Evolutionary conservation across 2,797 vertebrate genomes (phyloP), one percentile per base, ranked within the genome.

Genomic region (Hephaestus fuliginosus): DNA sequence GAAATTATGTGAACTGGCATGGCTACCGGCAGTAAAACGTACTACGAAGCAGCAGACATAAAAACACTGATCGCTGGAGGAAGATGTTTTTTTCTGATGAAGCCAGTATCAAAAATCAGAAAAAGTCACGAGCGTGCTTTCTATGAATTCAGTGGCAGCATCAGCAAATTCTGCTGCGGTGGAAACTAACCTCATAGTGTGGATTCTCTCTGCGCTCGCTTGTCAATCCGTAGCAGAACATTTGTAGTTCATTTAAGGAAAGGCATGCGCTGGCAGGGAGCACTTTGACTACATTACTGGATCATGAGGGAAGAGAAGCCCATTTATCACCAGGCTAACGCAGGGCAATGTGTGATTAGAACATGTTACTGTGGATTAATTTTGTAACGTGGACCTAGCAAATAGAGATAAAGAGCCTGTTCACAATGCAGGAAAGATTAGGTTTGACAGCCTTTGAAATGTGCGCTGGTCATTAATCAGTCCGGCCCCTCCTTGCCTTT

Each of bases 201-300:
- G 73, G 74, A 81, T 41, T 79, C 49, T 53, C 39, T 51, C 44
- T 28, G 20, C 67, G 20, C 62, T 53, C 22, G 7, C 60, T 60
- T 57, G 74, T 82, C 73, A 72, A 70, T 82, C 83, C 81, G 56
- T 70, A 69, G 61, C 69, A 65, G 74, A 88, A 77, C 78, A 78
- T 84, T 89, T 88, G 87, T 73, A 85, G 88, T 90, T 91, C 66
- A 86, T 93, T 92, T 88, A 90, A 88, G 89, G 90, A 87, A 90
- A 90, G 83, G 89, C 81, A 87, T 87, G 83, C 48, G 8, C 78
- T 84, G 83, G 77, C 80, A 78, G 63, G 43, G 46, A 79, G 70
- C 39, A 4, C 60, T 76, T 52, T 10, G 52, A 58, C 72, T 53
- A 17, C 41, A 30, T 77, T 56, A 71, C 61, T 53, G 62, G 64